Evolutionary conservation across 2,113 vertebrate genomes (phyloP).

Genomic region (Prinia subflava): DNA sequence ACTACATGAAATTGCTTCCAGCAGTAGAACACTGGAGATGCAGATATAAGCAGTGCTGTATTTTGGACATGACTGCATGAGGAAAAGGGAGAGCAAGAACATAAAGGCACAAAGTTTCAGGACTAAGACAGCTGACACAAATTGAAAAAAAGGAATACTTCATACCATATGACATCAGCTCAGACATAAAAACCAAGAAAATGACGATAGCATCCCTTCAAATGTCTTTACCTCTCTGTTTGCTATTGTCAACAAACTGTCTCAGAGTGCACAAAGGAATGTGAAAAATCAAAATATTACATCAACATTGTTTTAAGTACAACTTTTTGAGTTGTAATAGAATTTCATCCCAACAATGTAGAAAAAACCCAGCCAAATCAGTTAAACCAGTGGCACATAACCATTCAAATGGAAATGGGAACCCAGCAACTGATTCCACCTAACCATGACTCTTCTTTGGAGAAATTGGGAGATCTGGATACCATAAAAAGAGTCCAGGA

Average conservation of each 20-base stretch:
- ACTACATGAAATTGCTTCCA: not conserved
- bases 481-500: accelerated
- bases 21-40: not conserved
- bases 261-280: not conserved
- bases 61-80: not conserved
- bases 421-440: not conserved
- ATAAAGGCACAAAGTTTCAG: not conserved
- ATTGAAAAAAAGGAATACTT: not conserved
- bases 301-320: not conserved
- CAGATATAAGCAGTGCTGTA: not conserved
- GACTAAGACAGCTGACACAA: not conserved
- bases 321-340: not conserved
- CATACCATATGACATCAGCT: not conserved
- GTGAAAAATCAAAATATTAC: not conserved
- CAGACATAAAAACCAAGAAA: not conserved
- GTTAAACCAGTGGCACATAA: not conserved
- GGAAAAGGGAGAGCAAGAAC: not conserved
- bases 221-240: no score
- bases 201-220: not conserved
- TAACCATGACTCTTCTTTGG: not conserved
- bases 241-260: not conserved
- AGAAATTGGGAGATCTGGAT: not conserved
- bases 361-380: not conserved
- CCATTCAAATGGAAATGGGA: not conserved
- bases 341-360: not conserved